These are phyloP conservation scores for Drosophila prostipennis DNA, from an alignment of 2,888 invertebrate genomes.

Conservation along the genomic window DNA sequence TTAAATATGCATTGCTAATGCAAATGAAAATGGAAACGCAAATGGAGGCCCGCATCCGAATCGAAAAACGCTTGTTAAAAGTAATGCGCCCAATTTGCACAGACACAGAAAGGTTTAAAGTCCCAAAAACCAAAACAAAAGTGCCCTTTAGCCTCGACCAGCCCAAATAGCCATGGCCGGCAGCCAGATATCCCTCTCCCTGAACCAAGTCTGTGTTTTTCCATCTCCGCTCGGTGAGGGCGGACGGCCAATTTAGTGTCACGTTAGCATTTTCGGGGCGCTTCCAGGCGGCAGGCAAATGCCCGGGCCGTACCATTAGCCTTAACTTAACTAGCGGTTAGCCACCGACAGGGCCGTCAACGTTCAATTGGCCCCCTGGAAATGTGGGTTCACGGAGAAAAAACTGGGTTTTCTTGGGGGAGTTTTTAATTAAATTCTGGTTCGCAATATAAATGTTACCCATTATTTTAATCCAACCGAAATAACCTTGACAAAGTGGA, in stretches of 20 bases:
- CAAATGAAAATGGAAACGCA: constrained; percentile 64
- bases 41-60: constrained; percentile 55
- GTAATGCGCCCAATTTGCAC: constrained; percentile 71
- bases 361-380: constrained; percentile 74
- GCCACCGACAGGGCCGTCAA: constrained; percentile 63
- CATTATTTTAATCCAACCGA: neutral
- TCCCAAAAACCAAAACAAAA: constrained; percentile 63
- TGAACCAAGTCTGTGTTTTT: constrained; percentile 1
- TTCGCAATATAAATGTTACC: neutral
- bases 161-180: constrained; percentile 54
- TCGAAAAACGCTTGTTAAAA: constrained; percentile 69
- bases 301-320: constrained; percentile 69
- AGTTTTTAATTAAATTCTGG: neutral
- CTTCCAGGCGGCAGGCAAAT: constrained; percentile 70
- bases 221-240: constrained; percentile 24
- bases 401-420: neutral
- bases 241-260: constrained; percentile 72
- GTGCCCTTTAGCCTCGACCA: constrained; percentile 72
- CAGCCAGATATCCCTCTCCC: constrained; percentile 34
- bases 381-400: constrained; percentile 23
- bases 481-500: constrained; percentile 1
- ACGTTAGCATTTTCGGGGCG: constrained; percentile 73
- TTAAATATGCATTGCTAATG: constrained; percentile 70
- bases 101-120: constrained; percentile 7
- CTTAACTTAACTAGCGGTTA: constrained; percentile 71